Percentiles rank a stretch among this genome's conserved stretches.
phyloP scores from a whole-genome alignment of 37 sponge, comb jelly and placozoan genomes.

The Bolinopsis microptera region DNA sequence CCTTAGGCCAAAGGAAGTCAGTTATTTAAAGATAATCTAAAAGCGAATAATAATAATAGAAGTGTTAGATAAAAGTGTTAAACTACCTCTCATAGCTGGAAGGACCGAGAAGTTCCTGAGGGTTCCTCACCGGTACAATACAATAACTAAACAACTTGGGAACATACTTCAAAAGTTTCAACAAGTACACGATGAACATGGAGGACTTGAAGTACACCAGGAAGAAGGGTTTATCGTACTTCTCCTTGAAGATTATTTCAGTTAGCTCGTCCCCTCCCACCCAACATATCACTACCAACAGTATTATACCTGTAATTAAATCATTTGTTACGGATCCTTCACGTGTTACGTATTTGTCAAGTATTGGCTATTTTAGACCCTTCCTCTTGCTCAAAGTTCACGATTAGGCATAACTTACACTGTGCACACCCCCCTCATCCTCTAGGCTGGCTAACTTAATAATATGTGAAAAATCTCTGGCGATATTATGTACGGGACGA shows the following conservation, averaged over 20 bases:
- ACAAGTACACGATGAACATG: constrained; percentile 81
- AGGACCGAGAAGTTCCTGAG: constrained; percentile 12
- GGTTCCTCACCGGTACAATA: neutral
- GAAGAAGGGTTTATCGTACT: constrained; percentile 83
- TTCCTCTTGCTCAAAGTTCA: too few species aligned
- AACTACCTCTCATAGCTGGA: constrained; percentile 65
- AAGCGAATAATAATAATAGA: too few species aligned
- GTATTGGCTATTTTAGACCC: too few species aligned
- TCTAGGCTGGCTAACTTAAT: too few species aligned
- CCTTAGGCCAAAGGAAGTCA: too few species aligned
- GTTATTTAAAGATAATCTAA: too few species aligned
- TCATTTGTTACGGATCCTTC: too few species aligned
- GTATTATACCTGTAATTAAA: neutral
- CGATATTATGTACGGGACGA: too few species aligned
- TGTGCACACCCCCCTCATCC: too few species aligned
- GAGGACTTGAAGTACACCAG: constrained; percentile 86
- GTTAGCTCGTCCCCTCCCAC: constrained; percentile 54
- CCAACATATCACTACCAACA: constrained; percentile 56
- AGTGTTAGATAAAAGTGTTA: constrained; percentile 7
- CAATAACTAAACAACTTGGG: neutral
- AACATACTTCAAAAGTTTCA: constrained; percentile 47
- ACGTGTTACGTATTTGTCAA: too few species aligned
- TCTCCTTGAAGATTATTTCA: constrained; percentile 74
- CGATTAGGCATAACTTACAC: too few species aligned
- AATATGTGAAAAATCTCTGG: too few species aligned